These are phyloP conservation scores for Abramis brama DNA, from an alignment of 2,113 vertebrate genomes.

Conservation along the genomic window DNA sequence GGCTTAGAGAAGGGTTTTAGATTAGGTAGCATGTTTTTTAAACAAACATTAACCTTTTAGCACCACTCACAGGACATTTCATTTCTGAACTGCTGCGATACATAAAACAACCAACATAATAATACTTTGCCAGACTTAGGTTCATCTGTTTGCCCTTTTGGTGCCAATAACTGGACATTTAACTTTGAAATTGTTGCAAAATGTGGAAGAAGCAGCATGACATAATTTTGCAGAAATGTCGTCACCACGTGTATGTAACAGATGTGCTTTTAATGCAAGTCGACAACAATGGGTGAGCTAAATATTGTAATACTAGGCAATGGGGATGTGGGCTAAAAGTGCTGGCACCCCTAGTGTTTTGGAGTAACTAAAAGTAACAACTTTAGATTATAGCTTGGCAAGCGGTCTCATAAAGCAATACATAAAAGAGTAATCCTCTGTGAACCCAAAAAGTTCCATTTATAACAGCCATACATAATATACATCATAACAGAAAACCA, in stretches of 20 bases:
- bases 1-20: too few relatives aligned
- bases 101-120: neutral
- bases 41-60: neutral
- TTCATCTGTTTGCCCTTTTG: neutral
- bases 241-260: too few relatives aligned
- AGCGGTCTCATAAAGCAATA: neutral
- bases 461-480: slow-evolving; percentile 1
- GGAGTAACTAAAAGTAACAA: neutral
- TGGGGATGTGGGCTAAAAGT: neutral
- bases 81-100: neutral
- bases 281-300: neutral
- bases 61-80: neutral
- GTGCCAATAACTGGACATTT: neutral
- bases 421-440: neutral
- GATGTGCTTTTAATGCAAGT: too few relatives aligned
- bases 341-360: neutral
- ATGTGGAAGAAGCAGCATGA: too few relatives aligned
- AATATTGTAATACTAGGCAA: neutral
- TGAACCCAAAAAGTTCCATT: neutral
- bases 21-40: neutral
- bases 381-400: neutral
- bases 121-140: neutral
- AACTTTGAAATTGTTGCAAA: too few relatives aligned
- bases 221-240: too few relatives aligned
- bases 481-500: neutral